These are phyloP conservation scores for Agrochola lota DNA, from an alignment of 2,888 invertebrate genomes.

Conservation along the genomic window DNA sequence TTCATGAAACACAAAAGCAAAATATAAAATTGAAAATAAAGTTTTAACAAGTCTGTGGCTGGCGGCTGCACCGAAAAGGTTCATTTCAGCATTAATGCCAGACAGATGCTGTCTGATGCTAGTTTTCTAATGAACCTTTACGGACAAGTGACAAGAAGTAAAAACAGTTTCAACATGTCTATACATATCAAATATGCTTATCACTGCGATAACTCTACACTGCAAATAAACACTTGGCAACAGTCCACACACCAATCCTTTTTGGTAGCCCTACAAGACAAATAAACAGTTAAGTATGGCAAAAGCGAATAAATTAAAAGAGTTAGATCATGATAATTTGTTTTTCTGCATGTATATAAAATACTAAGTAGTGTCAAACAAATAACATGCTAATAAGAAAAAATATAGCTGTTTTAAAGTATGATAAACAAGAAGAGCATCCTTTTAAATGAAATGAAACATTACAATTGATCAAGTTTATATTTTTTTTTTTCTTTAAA, in stretches of 20 bases:
- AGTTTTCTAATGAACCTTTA: too few species aligned
- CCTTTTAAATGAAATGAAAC: conserved; percentile 42
- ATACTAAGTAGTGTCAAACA: too few species aligned
- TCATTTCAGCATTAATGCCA: too few species aligned
- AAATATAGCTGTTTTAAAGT: neutral
- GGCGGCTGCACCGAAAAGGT: too few species aligned
- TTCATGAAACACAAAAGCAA: too few species aligned
- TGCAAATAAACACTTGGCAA: neutral
- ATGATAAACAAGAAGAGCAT: neutral
- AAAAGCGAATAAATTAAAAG: neutral
- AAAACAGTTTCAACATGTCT: too few species aligned
- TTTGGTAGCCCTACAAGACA: neutral
- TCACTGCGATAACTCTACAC: too few species aligned
- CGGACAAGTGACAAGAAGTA: too few species aligned
- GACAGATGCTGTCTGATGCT: too few species aligned
- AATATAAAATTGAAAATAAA: too few species aligned
- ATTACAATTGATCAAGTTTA: conserved; percentile 44
- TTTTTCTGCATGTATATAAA: neutral
- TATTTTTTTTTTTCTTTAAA: conserved; percentile 49
- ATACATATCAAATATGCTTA: neutral
- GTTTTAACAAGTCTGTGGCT: too few species aligned
- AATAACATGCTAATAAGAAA: neutral
- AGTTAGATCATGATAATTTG: neutral
- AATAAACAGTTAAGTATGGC: neutral
- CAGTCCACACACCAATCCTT: neutral